Evolutionary conservation across 1,140 invertebrate species (phyloP).

Genomic region (Paramacrobiotus metropolitanus): DNA sequence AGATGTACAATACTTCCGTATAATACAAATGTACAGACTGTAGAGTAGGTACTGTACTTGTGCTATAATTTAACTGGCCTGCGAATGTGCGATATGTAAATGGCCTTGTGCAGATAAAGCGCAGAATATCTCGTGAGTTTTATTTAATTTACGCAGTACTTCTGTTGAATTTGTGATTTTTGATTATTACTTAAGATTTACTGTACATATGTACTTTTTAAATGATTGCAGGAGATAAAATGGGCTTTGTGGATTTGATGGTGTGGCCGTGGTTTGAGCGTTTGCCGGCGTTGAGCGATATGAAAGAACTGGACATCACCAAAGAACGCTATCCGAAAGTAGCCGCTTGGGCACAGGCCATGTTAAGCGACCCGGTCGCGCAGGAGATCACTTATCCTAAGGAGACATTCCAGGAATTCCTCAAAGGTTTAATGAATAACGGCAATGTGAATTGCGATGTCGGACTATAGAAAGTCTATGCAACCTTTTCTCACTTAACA

Average conservation of each 20-base stretch:
- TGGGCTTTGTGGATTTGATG: slow-evolving; percentile 42
- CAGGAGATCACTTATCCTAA: background rate
- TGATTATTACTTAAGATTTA: background rate
- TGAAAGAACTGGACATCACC: background rate
- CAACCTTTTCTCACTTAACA: too few species aligned
- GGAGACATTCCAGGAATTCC: background rate
- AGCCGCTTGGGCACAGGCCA: background rate
- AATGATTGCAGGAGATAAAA: background rate
- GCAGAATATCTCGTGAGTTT: background rate
- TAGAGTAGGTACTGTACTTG: too few species aligned
- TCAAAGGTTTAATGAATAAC: background rate
- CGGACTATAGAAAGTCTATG: too few species aligned
- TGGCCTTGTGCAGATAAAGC: background rate
- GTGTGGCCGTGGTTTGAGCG: slow-evolving; percentile 71
- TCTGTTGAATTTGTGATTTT: too few species aligned
- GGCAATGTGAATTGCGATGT: too few species aligned
- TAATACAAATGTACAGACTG: too few species aligned
- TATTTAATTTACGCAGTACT: background rate
- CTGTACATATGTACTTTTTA: background rate
- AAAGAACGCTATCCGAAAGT: background rate
- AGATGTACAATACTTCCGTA: too few species aligned
- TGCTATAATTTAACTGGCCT: too few species aligned
- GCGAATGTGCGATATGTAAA: background rate
- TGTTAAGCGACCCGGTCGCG: background rate
- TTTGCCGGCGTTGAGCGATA: slow-evolving; percentile 15